Evolutionary conservation across 2,888 invertebrate species (phyloP).

Genomic region (Anagyrus pseudococci): DNA sequence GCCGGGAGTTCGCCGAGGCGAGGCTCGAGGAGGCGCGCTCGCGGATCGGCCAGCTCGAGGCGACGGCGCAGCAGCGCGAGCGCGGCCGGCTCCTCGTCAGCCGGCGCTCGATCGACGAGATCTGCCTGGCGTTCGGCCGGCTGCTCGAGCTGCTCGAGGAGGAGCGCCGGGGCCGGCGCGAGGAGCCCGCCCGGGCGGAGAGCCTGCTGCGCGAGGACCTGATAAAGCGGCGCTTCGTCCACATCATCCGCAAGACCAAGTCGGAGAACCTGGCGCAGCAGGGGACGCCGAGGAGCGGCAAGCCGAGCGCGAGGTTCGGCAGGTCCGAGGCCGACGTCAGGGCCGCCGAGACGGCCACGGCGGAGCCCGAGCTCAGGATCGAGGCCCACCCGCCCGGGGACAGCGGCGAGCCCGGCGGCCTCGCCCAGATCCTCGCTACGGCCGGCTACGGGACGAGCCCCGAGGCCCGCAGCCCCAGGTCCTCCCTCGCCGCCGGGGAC

Average conservation of each 20-base stretch:
- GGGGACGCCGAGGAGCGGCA: conserved; percentile 9
- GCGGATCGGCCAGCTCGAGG: no score
- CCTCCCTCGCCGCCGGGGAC: neutral
- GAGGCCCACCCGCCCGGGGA: conserved; percentile 13
- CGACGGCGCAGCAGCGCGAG: conserved; percentile 48
- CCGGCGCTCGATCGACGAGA: conserved; percentile 53
- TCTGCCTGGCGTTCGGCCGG: conserved; percentile 50
- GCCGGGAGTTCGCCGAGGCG: conserved; percentile 50
- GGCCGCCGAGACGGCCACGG: conserved; percentile 3
- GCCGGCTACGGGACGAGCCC: neutral
- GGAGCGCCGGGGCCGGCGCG: conserved; percentile 5
- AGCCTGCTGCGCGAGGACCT: conserved; percentile 36
- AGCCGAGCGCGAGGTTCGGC: conserved; percentile 24
- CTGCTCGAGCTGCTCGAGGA: conserved; percentile 50
- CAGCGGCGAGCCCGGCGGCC: conserved; percentile 7
- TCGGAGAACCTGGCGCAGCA: conserved; percentile 49
- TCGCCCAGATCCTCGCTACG: conserved; percentile 6
- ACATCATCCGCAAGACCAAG: conserved; percentile 55
- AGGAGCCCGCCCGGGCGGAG: conserved; percentile 3
- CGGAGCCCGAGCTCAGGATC: neutral
- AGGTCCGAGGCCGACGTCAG: conserved; percentile 29
- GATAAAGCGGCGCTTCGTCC: conserved; percentile 47
- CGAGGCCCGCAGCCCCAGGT: neutral
- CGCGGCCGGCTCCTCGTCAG: conserved; percentile 52
- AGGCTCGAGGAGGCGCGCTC: conserved; percentile 49